These are phyloP conservation scores for Ceriagrion tenellum DNA, from an alignment of 2,888 invertebrate genomes.

Conservation along the genomic window DNA sequence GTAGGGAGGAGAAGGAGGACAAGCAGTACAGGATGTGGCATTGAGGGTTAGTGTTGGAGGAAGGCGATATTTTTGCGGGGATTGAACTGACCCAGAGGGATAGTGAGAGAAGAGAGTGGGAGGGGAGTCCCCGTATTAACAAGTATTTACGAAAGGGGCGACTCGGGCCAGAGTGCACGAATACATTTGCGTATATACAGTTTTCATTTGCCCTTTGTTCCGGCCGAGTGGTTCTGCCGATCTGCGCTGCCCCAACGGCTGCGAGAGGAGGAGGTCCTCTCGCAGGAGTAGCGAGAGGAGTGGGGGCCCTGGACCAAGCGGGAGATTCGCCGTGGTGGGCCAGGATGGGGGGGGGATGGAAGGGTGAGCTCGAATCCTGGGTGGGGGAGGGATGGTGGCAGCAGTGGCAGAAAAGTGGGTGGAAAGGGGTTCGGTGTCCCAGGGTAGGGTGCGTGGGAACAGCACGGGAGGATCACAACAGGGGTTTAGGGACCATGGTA, in stretches of 20 bases:
- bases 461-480: background rate
- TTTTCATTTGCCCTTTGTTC: conserved; percentile 22
- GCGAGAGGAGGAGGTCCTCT: background rate
- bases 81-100: background rate
- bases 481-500: background rate
- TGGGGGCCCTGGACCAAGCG: background rate
- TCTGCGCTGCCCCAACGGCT: background rate
- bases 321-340: background rate
- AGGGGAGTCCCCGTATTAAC: background rate
- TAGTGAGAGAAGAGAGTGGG: background rate
- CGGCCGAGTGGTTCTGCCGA: background rate
- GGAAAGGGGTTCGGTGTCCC: background rate
- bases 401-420: background rate
- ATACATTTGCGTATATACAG: conserved; percentile 35
- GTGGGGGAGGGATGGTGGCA: background rate
- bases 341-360: no score
- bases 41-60: background rate
- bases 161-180: background rate
- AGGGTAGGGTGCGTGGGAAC: background rate
- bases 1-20: background rate
- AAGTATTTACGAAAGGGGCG: conserved; percentile 20
- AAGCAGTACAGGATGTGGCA: background rate
- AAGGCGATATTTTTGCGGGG: background rate
- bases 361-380: background rate
- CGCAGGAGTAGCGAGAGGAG: background rate